Conservation (phyloP, 1,140 invertebrate genomes). For the Neelides sp. region DNA sequence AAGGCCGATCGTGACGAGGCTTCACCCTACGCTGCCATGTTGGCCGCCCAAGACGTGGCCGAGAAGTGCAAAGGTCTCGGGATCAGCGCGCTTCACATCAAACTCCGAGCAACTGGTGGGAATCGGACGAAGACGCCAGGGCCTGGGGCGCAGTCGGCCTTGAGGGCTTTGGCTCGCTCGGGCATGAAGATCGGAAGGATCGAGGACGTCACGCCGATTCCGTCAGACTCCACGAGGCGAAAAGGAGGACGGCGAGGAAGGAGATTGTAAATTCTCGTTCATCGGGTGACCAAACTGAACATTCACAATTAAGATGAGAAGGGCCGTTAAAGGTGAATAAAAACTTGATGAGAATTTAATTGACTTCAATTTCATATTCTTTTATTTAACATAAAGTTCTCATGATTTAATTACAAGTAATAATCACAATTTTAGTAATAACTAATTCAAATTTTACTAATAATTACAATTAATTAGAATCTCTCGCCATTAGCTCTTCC, state of each 20-base stretch:
- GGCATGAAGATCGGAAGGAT: conserved; percentile 99
- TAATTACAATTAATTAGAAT: too few species aligned
- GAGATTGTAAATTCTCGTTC: conserved; percentile 92
- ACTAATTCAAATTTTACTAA: too few species aligned
- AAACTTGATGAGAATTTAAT: too few species aligned
- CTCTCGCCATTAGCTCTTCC: too few species aligned
- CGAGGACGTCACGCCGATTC: conserved; percentile 98
- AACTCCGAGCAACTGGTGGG: conserved; percentile 93
- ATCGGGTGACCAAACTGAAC: too few species aligned
- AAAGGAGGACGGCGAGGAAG: conserved; percentile 99
- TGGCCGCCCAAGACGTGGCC: conserved; percentile 91
- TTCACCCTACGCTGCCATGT: conserved; percentile 99
- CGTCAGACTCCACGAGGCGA: conserved; percentile 94
- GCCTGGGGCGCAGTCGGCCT: conserved; percentile 94
- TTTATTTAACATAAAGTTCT: too few species aligned
- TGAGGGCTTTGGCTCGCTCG: conserved; percentile 91
- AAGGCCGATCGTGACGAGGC: conserved; percentile 99
- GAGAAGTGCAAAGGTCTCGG: conserved; percentile 95
- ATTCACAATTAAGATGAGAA: too few species aligned
- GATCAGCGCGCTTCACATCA: conserved; percentile 96
- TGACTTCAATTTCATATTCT: too few species aligned
- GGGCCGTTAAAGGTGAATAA: too few species aligned
- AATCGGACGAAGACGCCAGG: conserved; percentile 97
- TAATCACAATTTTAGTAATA: too few species aligned
- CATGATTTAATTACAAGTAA: too few species aligned